phyloP scores from a whole-genome alignment of 2,113 vertebrate species.

The Pontoporia blainvillei region DNA sequence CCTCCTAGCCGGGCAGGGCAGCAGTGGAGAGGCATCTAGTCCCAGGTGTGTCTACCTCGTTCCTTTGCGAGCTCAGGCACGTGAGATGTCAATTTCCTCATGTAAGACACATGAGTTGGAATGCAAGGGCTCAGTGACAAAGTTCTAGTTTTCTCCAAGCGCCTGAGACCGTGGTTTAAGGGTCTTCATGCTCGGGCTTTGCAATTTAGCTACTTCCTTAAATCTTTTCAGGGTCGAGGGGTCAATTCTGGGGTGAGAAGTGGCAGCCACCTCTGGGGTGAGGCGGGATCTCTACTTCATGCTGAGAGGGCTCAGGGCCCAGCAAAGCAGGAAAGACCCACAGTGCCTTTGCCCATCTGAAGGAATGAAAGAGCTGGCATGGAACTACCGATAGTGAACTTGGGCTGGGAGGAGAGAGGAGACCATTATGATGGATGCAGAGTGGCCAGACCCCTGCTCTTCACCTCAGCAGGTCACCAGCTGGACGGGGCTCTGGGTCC shows the following conservation, averaged over 20 bases:
- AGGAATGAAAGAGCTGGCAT: neutral
- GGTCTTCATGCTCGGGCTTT: neutral
- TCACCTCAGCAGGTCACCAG: neutral
- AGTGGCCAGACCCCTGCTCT: neutral
- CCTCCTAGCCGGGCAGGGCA: rapidly evolving
- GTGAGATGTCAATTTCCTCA: neutral
- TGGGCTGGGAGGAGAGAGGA: neutral
- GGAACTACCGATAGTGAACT: rapidly evolving
- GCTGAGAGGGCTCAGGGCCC: neutral
- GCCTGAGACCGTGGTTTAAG: neutral
- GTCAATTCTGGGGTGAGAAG: neutral
- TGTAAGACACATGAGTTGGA: rapidly evolving
- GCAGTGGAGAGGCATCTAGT: rapidly evolving
- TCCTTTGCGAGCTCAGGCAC: neutral
- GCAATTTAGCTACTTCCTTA: neutral
- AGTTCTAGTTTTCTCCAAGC: neutral
- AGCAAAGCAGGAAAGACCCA: neutral
- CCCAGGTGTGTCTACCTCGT: rapidly evolving
- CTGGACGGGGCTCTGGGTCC: neutral
- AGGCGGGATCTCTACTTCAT: neutral
- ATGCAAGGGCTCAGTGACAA: neutral
- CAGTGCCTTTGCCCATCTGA: neutral
- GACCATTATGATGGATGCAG: rapidly evolving
- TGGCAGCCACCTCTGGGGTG: neutral
- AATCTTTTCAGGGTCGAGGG: neutral